Conservation (phyloP, 2,113 vertebrate genomes). For the Cynoglossus semilaevis region DNA sequence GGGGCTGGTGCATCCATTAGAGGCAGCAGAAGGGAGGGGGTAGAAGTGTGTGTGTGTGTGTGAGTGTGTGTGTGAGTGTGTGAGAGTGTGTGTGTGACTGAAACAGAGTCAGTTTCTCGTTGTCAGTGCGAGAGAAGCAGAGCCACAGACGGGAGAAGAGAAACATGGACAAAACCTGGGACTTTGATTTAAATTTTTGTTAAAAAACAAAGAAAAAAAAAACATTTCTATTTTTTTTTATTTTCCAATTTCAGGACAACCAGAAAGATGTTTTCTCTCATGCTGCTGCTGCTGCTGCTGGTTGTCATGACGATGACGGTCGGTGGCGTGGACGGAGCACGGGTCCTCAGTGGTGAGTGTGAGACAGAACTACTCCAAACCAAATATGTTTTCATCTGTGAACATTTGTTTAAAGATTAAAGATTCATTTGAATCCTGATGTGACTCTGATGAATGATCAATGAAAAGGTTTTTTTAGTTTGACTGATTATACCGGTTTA, state of each 20-base stretch:
- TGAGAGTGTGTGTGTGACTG: neutral
- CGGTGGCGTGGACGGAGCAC: neutral
- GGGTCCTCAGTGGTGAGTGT: constrained; percentile 62
- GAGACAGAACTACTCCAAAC: neutral
- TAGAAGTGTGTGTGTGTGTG: neutral
- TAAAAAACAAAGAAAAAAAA: neutral
- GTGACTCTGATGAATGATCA: no score
- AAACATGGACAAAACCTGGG: neutral
- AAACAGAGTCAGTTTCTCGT: neutral
- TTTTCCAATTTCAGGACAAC: neutral
- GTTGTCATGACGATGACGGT: constrained; percentile 10
- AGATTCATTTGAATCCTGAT: neutral
- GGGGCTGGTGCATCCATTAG: constrained; percentile 29
- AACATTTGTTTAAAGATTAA: neutral
- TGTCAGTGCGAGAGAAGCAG: neutral
- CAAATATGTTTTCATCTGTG: neutral
- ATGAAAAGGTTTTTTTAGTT: no score
- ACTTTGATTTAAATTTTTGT: constrained; percentile 1
- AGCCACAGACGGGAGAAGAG: neutral
- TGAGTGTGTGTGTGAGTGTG: no score
- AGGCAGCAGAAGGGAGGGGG: neutral
- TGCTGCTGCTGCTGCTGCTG: constrained; percentile 15
- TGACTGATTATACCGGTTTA: no score
- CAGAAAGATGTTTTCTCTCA: neutral
- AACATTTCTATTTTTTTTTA: neutral